These are phyloP conservation scores for Lasius platythorax DNA, from an alignment of 2,888 invertebrate species.

Conservation along the genomic window DNA sequence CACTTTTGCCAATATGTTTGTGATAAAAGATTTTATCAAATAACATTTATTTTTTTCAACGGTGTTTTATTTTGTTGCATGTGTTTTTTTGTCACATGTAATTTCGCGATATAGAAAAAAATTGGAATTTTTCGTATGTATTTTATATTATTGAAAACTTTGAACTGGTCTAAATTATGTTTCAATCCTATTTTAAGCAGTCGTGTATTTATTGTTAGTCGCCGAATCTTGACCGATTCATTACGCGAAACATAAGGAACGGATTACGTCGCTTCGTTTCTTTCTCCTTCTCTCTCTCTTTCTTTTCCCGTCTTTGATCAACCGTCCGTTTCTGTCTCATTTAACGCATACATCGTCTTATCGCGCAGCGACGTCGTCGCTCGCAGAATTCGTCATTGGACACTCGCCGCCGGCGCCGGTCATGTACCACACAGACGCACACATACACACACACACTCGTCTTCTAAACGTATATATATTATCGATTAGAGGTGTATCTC, in stretches of 20 bases:
- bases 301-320: neutral
- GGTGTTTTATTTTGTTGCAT: neutral
- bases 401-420: neutral
- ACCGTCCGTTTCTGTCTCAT: neutral
- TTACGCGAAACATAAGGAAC: conserved; percentile 17
- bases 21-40: neutral
- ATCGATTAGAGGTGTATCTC: conserved; percentile 39
- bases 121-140: too few species aligned
- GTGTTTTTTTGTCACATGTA: neutral
- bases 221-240: conserved; percentile 12
- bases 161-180: neutral
- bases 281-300: neutral
- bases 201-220: neutral
- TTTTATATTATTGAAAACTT: neutral
- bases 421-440: neutral
- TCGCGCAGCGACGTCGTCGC: conserved; percentile 10
- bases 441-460: neutral
- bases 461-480: conserved; percentile 29
- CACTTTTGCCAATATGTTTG: neutral
- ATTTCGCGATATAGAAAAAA: neutral
- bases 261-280: conserved; percentile 7
- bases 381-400: conserved; percentile 24
- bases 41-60: neutral
- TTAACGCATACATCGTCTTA: conserved; percentile 19
- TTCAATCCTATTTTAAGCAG: too few species aligned